Conservation (phyloP, 2,888 invertebrate species). For the Nomada goodeniana region DNA sequence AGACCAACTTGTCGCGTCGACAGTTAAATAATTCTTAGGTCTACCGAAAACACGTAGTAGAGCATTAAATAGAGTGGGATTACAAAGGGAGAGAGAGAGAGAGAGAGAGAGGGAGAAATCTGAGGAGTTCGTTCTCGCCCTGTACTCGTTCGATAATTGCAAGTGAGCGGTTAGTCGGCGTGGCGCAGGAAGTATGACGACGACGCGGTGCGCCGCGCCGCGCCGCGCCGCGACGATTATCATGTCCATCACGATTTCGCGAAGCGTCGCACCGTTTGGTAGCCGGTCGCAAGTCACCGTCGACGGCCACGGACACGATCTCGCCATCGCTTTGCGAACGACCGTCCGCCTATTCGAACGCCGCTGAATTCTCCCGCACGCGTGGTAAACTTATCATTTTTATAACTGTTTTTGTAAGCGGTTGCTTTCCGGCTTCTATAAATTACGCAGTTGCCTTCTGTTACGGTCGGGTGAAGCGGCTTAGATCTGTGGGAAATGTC, state of each 20-base stretch:
- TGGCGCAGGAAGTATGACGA: conserved; percentile 78
- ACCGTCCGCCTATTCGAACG: conserved; percentile 20
- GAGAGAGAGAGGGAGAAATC: neutral
- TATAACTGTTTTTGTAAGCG: conserved; percentile 81
- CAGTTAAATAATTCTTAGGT: neutral
- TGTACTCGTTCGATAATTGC: conserved; percentile 67
- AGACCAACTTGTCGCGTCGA: neutral
- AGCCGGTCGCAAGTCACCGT: conserved; percentile 22
- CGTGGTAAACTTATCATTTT: conserved; percentile 77
- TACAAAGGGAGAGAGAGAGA: neutral
- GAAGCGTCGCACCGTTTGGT: conserved; percentile 73
- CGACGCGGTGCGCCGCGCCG: conserved; percentile 77
- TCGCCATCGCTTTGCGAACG: conserved; percentile 16
- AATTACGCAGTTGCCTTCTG: conserved; percentile 71
- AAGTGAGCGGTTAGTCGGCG: conserved; percentile 66
- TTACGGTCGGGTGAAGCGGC: conserved; percentile 57
- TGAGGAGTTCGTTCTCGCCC: conserved; percentile 27
- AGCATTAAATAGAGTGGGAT: no score
- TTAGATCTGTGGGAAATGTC: conserved; percentile 82
- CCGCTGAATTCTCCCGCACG: conserved; percentile 50
- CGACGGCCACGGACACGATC: conserved; percentile 41
- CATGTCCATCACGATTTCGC: conserved; percentile 82
- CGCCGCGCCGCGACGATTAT: conserved; percentile 80
- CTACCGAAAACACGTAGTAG: neutral
- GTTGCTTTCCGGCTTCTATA: conserved; percentile 81